Evolutionary conservation across 2,888 invertebrate species (phyloP).

Genomic region (Deladenus siricidicola): DNA sequence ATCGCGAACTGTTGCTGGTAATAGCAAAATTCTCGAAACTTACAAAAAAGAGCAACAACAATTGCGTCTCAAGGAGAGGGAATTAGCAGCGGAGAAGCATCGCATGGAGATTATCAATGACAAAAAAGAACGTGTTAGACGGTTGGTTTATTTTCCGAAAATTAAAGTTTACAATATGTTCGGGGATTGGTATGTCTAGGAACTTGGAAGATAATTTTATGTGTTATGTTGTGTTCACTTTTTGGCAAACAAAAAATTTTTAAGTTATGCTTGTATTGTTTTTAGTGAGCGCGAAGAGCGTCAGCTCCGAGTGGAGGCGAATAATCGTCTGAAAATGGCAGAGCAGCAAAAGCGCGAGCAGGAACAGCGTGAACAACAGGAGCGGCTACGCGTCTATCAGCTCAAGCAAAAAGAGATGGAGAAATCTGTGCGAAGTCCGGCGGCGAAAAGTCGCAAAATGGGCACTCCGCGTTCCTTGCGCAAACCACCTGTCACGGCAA

Average conservation of each 20-base stretch:
- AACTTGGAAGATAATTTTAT: no score
- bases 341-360: slow-evolving; percentile 5
- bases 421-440: not conserved
- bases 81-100: not conserved
- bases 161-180: no score
- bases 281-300: slow-evolving; percentile 15
- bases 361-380: not conserved
- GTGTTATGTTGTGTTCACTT: no score
- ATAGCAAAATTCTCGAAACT: not conserved
- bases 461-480: no score
- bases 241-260: not conserved
- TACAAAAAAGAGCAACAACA: not conserved
- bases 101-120: not conserved
- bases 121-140: not conserved
- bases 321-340: slow-evolving; percentile 10
- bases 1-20: no score
- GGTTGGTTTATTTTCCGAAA: no score
- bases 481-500: not conserved
- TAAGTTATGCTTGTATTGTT: no score
- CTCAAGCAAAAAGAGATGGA: slow-evolving; percentile 5
- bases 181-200: no score
- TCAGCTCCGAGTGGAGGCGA: slow-evolving; percentile 11
- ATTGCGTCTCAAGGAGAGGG: not conserved
- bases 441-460: not conserved
- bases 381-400: slow-evolving; percentile 9